phyloP scores from a whole-genome alignment of 2,113 vertebrate species.

The Galeopterus variegatus region DNA sequence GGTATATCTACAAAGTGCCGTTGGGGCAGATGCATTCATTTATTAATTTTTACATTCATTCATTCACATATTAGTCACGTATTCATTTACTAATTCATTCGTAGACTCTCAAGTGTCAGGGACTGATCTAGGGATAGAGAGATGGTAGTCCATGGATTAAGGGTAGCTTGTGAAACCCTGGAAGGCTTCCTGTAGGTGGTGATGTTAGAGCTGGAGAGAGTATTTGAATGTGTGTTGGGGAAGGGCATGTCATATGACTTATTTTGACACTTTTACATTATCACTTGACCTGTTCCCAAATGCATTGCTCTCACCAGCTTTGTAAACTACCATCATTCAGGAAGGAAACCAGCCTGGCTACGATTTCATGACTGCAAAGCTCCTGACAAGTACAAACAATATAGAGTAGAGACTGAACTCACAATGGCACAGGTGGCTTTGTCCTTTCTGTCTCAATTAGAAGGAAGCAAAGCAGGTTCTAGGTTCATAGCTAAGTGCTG shows the following conservation, averaged over 20 bases:
- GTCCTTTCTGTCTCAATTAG: not conserved
- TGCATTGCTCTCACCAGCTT: not conserved
- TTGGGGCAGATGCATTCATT: not conserved
- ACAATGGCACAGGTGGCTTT: not conserved
- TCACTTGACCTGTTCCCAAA: not conserved
- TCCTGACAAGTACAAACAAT: not conserved
- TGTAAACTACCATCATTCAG: not conserved
- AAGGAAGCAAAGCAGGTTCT: not conserved
- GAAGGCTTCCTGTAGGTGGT: not conserved
- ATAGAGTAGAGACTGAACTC: not conserved
- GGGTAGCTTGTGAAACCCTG: not conserved
- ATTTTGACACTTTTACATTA: not conserved
- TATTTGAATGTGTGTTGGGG: not conserved
- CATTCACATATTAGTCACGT: not conserved
- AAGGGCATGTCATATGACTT: not conserved
- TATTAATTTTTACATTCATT: not conserved
- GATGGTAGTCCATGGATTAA: not conserved
- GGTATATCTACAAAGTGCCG: not conserved
- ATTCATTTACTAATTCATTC: not conserved
- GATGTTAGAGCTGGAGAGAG: not conserved
- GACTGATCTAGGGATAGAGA: not conserved
- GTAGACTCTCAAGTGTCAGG: not conserved
- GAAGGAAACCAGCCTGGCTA: not conserved
- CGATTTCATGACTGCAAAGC: not conserved
- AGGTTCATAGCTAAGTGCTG: not conserved